Conservation (phyloP, 1,140 invertebrate species). For the Brachionus sp. region DNA sequence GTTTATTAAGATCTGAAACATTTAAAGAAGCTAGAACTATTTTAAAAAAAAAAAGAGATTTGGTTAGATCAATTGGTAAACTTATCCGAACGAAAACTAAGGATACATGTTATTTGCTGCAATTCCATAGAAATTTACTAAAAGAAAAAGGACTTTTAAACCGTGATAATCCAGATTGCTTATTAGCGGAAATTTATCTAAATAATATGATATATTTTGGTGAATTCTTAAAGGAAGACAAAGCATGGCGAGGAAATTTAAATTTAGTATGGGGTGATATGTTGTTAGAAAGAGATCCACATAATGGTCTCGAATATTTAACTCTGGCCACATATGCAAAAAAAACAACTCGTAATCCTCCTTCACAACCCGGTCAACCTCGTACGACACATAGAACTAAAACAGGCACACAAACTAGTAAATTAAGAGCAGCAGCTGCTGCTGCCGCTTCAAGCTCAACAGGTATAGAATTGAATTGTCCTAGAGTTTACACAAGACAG, state of each 20-base stretch:
- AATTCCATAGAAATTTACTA: conserved; percentile 37
- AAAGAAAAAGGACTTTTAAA: conserved; percentile 34
- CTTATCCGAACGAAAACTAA: conserved; percentile 41
- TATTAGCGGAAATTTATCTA: conserved; percentile 14
- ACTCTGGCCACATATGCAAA: conserved; percentile 40
- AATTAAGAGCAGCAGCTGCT: conserved; percentile 33
- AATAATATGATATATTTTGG: conserved; percentile 46
- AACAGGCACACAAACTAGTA: conserved; percentile 32
- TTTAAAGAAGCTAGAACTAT: conserved; percentile 28
- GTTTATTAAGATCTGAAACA: not conserved
- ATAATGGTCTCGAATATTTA: conserved; percentile 29
- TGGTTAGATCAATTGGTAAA: conserved; percentile 25
- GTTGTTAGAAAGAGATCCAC: not conserved
- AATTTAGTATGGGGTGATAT: conserved; percentile 42
- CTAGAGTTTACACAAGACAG: conserved; percentile 8
- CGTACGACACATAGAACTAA: not conserved
- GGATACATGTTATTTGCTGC: conserved; percentile 7
- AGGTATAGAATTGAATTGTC: conserved; percentile 17
- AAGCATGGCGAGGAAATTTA: conserved; percentile 38
- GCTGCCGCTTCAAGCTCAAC: not conserved
- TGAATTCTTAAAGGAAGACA: conserved; percentile 39
- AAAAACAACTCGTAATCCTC: conserved; percentile 20
- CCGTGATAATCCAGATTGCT: conserved; percentile 33
- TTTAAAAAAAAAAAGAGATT: conserved; percentile 26
- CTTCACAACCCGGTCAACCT: not conserved